Conservation (phyloP, 2,888 invertebrate species). For the Parnassius glacialis region DNA sequence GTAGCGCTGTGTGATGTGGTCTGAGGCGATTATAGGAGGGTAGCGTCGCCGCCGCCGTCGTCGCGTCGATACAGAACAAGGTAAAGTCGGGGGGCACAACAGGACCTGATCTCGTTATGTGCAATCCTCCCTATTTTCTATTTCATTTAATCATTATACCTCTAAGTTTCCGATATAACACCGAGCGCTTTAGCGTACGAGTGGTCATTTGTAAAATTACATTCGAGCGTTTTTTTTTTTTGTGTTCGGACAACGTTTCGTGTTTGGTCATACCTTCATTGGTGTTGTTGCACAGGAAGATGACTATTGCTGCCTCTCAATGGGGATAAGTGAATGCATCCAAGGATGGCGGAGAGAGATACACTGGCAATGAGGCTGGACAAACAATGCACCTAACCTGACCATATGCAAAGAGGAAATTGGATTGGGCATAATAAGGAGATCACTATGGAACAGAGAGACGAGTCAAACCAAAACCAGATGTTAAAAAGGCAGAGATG, state of each 20-base stretch:
- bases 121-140: constrained; percentile 45
- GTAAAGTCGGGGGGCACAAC: constrained; percentile 74
- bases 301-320: constrained; percentile 6
- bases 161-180: constrained; percentile 29
- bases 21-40: constrained; percentile 69
- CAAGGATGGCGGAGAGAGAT: constrained; percentile 5
- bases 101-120: constrained; percentile 69
- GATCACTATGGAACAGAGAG: not conserved
- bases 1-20: constrained; percentile 76
- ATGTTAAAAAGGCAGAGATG: constrained; percentile 3
- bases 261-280: constrained; percentile 47
- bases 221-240: constrained; percentile 27
- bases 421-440: not conserved
- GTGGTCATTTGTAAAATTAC: constrained; percentile 29
- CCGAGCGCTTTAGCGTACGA: constrained; percentile 31
- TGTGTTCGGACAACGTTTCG: constrained; percentile 39
- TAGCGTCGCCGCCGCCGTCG: constrained; percentile 43
- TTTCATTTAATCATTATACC: constrained; percentile 53
- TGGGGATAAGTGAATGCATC: constrained; percentile 6
- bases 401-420: not conserved
- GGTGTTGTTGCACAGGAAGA: constrained; percentile 58
- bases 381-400: not conserved
- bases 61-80: constrained; percentile 50
- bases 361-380: constrained; percentile 2
- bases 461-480: not conserved